A percentile compares a stretch with the other conserved stretches of the same genome.
Evolutionary conservation across 2,888 invertebrate species (phyloP).

Genomic region (Hypomecis atomaria): DNA sequence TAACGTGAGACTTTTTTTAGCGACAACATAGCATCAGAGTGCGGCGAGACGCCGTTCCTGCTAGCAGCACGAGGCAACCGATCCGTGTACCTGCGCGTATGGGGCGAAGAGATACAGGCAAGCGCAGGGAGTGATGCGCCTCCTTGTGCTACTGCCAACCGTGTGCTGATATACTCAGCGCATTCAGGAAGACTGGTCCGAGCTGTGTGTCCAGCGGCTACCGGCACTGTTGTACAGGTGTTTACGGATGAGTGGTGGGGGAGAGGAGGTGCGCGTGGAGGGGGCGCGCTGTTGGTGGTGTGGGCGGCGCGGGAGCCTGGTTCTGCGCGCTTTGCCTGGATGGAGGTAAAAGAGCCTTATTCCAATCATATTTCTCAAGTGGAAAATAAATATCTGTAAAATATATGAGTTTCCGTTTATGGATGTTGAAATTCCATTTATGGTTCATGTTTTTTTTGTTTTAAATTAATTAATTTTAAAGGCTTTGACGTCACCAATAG

Average conservation of each 20-base stretch:
- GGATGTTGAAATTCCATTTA: too few relatives aligned
- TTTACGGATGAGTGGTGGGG: constrained; percentile 92
- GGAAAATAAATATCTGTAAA: too few relatives aligned
- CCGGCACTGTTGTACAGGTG: constrained; percentile 87
- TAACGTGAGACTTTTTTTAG: constrained; percentile 34
- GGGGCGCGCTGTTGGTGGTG: constrained; percentile 90
- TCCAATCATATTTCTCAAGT: background rate
- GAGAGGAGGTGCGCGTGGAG: constrained; percentile 76
- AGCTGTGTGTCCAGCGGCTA: background rate
- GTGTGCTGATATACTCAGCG: constrained; percentile 92
- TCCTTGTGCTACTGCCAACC: constrained; percentile 90
- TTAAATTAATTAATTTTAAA: too few relatives aligned
- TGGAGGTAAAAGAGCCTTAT: constrained; percentile 60
- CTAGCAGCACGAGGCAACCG: constrained; percentile 91
- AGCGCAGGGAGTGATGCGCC: constrained; percentile 87
- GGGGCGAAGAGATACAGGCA: constrained; percentile 91
- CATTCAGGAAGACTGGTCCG: constrained; percentile 67
- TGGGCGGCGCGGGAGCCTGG: constrained; percentile 94
- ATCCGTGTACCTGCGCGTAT: constrained; percentile 92
- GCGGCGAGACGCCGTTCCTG: constrained; percentile 91
- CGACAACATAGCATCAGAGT: constrained; percentile 76
- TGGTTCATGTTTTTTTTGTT: too few relatives aligned
- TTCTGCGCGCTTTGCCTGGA: constrained; percentile 91
- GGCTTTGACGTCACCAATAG: too few relatives aligned
- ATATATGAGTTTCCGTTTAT: too few relatives aligned